These are phyloP conservation scores for Dryas iulia DNA, from an alignment of 1,140 invertebrate genomes.

Conservation along the genomic window DNA sequence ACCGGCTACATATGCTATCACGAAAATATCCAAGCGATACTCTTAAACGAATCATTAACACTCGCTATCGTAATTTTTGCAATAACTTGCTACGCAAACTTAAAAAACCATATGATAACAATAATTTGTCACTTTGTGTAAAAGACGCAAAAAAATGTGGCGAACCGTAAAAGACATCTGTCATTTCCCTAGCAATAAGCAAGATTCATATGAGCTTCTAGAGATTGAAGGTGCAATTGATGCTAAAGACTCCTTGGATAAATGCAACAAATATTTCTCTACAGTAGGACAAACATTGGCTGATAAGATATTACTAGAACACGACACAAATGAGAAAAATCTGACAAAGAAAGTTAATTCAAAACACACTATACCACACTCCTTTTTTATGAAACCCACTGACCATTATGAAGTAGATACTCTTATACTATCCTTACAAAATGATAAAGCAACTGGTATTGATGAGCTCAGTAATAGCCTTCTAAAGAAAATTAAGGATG, in stretches of 20 bases:
- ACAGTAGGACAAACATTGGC: slow-evolving; percentile 28
- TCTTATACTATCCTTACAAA: slow-evolving; percentile 17
- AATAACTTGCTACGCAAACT: slow-evolving; percentile 30
- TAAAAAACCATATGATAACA: slow-evolving; percentile 24
- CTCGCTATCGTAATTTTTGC: slow-evolving; percentile 31
- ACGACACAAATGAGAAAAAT: slow-evolving; percentile 17
- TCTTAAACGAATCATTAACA: slow-evolving; percentile 14
- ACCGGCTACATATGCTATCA: slow-evolving; percentile 15
- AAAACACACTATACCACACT: background rate
- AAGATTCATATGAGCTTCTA: slow-evolving; percentile 18
- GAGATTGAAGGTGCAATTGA: background rate
- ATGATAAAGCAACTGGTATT: slow-evolving; percentile 23
- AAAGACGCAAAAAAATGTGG: slow-evolving; percentile 24
- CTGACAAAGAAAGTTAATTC: background rate
- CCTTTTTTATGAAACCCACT: slow-evolving; percentile 29
- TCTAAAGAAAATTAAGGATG: slow-evolving; percentile 31
- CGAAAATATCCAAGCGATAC: slow-evolving; percentile 17
- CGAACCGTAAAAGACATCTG: slow-evolving; percentile 31
- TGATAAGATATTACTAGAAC: slow-evolving; percentile 18
- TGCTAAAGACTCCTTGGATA: slow-evolving; percentile 5
- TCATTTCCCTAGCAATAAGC: slow-evolving; percentile 10
- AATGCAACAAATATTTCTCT: slow-evolving; percentile 27
- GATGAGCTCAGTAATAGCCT: slow-evolving; percentile 23
- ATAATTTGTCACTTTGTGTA: background rate
- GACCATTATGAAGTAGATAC: slow-evolving; percentile 20